Evolutionary conservation across 2,888 invertebrate genomes (phyloP).

Genomic region (Agriopis leucophaearia): DNA sequence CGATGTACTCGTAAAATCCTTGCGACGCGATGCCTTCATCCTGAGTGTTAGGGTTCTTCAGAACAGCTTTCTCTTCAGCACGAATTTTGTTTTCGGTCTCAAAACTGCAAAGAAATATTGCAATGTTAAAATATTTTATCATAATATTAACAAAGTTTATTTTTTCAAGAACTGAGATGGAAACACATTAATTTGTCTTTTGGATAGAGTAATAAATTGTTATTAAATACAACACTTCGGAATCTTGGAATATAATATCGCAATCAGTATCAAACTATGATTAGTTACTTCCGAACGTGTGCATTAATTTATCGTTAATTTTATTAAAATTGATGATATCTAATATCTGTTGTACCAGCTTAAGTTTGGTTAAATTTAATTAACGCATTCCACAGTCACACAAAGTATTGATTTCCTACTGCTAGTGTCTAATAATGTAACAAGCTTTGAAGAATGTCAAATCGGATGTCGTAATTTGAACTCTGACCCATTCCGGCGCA

Average conservation of each 20-base stretch:
- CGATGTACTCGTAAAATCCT: slow-evolving; percentile 85
- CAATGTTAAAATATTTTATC: slow-evolving; percentile 1
- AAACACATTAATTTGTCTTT: slow-evolving; percentile 22
- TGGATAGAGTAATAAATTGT: slow-evolving; percentile 19
- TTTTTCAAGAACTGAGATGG: no score
- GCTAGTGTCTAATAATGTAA: slow-evolving; percentile 41
- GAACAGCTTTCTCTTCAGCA: slow-evolving; percentile 81
- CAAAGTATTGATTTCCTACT: slow-evolving; percentile 17
- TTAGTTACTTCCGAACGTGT: slow-evolving; percentile 32
- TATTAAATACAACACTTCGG: slow-evolving; percentile 21
- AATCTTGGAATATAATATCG: slow-evolving; percentile 29
- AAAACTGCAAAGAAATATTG: slow-evolving; percentile 67
- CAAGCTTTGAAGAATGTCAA: slow-evolving; percentile 51
- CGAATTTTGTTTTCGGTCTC: slow-evolving; percentile 86
- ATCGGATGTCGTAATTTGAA: slow-evolving; percentile 67
- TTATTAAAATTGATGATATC: slow-evolving; percentile 20
- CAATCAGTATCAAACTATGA: slow-evolving; percentile 32
- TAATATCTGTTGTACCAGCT: slow-evolving; percentile 27
- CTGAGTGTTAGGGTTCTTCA: slow-evolving; percentile 80
- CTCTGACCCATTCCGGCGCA: slow-evolving; percentile 62
- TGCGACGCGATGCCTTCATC: slow-evolving; percentile 83
- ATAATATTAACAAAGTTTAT: slow-evolving; percentile 4
- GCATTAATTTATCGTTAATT: slow-evolving; percentile 28
- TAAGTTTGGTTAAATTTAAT: slow-evolving; percentile 30
- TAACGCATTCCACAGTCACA: slow-evolving; percentile 25